Conservation (phyloP, 23 tunicate genomes). For the Halocynthia roretzi region DNA sequence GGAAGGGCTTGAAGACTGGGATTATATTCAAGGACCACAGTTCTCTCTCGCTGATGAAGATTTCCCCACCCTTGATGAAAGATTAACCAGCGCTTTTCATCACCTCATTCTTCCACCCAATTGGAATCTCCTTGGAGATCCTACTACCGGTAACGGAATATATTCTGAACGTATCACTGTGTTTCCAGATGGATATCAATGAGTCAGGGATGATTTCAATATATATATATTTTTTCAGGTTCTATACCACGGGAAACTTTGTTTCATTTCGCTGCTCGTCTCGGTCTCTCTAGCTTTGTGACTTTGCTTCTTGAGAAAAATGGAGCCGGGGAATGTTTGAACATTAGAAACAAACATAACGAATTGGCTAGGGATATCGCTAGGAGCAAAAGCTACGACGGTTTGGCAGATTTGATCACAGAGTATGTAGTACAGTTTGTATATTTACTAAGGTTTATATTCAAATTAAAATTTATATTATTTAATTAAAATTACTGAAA, state of each 20-base stretch:
- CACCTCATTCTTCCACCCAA: slow-evolving; percentile 93
- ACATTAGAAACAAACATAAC: slow-evolving; percentile 50
- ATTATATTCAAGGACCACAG: slow-evolving; percentile 67
- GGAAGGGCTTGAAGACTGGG: slow-evolving; percentile 93
- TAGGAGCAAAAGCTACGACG: slow-evolving; percentile 49
- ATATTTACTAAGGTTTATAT: not conserved
- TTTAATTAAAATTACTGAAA: too few species aligned
- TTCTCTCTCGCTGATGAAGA: slow-evolving; percentile 91
- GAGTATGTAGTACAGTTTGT: slow-evolving; percentile 27
- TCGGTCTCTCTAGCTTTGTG: slow-evolving; percentile 83
- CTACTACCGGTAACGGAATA: slow-evolving; percentile 26
- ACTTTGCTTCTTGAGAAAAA: slow-evolving; percentile 78
- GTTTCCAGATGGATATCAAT: not conserved
- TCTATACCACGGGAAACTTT: slow-evolving; percentile 83
- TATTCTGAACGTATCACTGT: not conserved
- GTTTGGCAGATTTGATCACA: slow-evolving; percentile 79
- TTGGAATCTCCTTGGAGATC: slow-evolving; percentile 89
- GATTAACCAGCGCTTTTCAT: slow-evolving; percentile 92
- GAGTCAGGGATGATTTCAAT: not conserved
- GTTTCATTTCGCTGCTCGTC: slow-evolving; percentile 93
- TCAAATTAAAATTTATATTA: not conserved
- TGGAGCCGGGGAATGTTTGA: slow-evolving; percentile 74
- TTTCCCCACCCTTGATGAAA: slow-evolving; percentile 82
- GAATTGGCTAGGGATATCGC: slow-evolving; percentile 82
- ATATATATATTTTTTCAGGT: slow-evolving; percentile 11